Evolutionary conservation across 2,888 invertebrate genomes (phyloP), one percentile per base, ranked within the genome.

Genomic region (Coenonympha glycerion): DNA sequence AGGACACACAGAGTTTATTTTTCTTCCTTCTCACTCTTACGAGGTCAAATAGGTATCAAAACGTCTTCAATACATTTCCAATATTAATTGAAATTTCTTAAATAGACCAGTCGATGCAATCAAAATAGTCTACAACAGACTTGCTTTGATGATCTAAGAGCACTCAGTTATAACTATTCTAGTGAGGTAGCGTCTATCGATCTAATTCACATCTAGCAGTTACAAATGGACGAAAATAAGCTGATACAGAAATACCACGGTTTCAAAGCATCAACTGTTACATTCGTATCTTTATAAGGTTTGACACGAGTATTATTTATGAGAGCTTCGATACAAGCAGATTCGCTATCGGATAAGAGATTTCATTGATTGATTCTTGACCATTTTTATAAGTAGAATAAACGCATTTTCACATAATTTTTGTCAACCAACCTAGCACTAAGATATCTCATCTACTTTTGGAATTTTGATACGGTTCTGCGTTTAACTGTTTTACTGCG

Each of bases 191-290:
- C 36, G 34, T 42, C 22, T 37, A 44, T 49, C 42, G 16, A 11
- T 19, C 36, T 21, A 22, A 34, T n/a, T 36, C 21, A 37, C 16
- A 30, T 34, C 41, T 11, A 22, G 31, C n/a, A 36, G 30, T 41
- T 48, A 48, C 18, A n/a, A 40, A 31, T 21, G 30, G 22, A 24
- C 34, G 33, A 42, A 49, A 41, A 41, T 21, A 36, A 33, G 36
- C 30, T 26, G 19, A 22, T 42, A 36, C 41, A 36, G 30, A 36
- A 42, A 49, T 41, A 49, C 28, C 24, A 22, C 34, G 33, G 16
- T 15, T 15, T 15, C 21, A 41, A 24, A 11, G 39, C 41, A 19
- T 48, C 34, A 26, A 36, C 33, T 42, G 34, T 42, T 16, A 26
- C 34, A 24, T 41, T 39, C 18, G 30, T 41, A 44, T 44, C 21